phyloP scores from a whole-genome alignment of 2,113 vertebrate species.

The Siniperca knerii region DNA sequence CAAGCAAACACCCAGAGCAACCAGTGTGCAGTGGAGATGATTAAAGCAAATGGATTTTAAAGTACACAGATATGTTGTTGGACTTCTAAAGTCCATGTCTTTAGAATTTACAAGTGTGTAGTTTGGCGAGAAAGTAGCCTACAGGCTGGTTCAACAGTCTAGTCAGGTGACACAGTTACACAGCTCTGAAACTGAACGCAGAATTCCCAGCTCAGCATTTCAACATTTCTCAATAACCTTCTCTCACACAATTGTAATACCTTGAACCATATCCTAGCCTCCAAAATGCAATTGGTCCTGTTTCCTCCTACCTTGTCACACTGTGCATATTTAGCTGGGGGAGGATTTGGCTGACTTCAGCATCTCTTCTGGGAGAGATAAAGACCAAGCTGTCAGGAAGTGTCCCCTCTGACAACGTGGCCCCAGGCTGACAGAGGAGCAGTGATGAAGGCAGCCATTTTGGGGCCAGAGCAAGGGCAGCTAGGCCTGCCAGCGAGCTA shows the following conservation, averaged over 20 bases:
- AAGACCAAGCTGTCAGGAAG: conserved; percentile 65
- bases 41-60: conserved; percentile 63
- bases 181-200: conserved; percentile 29
- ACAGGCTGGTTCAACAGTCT: conserved; percentile 18
- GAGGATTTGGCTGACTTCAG: conserved; percentile 71
- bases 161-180: conserved; percentile 27
- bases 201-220: conserved; percentile 60
- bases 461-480: conserved; percentile 47
- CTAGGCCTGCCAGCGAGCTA: conserved; percentile 33
- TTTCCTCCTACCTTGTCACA: conserved; percentile 47
- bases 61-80: conserved; percentile 51
- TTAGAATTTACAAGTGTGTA: conserved; percentile 26
- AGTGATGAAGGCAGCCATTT: conserved; percentile 53
- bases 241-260: conserved; percentile 32
- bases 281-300: conserved; percentile 35
- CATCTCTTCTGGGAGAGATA: conserved; percentile 59
- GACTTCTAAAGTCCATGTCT: conserved; percentile 11
- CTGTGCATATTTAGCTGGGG: conserved; percentile 53
- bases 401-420: conserved; percentile 59
- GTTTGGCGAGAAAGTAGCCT: neutral
- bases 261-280: conserved; percentile 31
- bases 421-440: conserved; percentile 61
- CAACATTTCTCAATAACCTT: conserved; percentile 31
- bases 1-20: conserved; percentile 44
- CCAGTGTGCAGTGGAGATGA: conserved; percentile 47